Conservation (phyloP, 37 sponge, comb jelly and placozoan species). For the Dysidea cf. avara region DNA sequence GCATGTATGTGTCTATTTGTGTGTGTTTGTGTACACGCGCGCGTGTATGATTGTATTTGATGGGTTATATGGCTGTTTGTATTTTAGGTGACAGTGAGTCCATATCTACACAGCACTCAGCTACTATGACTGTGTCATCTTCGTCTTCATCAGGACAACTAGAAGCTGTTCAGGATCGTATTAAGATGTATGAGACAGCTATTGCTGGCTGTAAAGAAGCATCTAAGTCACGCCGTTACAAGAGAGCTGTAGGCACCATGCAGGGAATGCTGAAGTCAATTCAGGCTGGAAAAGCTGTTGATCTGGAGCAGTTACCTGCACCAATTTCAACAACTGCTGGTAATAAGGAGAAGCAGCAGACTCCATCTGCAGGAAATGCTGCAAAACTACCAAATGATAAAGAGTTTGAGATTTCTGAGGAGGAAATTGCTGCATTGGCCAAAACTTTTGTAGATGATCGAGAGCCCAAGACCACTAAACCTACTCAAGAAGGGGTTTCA, state of each 20-base stretch:
- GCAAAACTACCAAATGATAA: conserved; percentile 47
- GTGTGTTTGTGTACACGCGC: conserved; percentile 3
- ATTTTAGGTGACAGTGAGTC: too few species aligned
- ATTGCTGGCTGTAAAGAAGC: conserved; percentile 33
- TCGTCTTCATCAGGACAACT: not conserved
- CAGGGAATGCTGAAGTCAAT: conserved; percentile 25
- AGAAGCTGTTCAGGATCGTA: conserved; percentile 7
- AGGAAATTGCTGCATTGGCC: conserved; percentile 27
- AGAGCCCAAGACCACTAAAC: not conserved
- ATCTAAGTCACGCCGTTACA: conserved; percentile 70
- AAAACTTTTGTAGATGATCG: conserved; percentile 6
- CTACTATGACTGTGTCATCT: not conserved
- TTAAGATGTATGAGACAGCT: conserved; percentile 37
- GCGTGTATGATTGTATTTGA: conserved; percentile 14
- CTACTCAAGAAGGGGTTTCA: too few species aligned
- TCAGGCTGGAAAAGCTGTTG: conserved; percentile 13
- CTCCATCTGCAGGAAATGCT: too few species aligned
- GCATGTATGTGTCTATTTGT: conserved; percentile 14
- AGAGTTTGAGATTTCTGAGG: conserved; percentile 47
- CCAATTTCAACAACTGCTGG: conserved; percentile 9
- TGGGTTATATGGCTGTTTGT: not conserved
- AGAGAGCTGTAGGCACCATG: conserved; percentile 48
- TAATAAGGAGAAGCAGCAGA: too few species aligned
- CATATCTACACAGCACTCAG: not conserved
- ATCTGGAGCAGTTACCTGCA: conserved; percentile 29